Evolutionary conservation across 2,113 vertebrate species (phyloP), one percentile per base, ranked within the genome.

Genomic region (Salvelinus fontinalis): DNA sequence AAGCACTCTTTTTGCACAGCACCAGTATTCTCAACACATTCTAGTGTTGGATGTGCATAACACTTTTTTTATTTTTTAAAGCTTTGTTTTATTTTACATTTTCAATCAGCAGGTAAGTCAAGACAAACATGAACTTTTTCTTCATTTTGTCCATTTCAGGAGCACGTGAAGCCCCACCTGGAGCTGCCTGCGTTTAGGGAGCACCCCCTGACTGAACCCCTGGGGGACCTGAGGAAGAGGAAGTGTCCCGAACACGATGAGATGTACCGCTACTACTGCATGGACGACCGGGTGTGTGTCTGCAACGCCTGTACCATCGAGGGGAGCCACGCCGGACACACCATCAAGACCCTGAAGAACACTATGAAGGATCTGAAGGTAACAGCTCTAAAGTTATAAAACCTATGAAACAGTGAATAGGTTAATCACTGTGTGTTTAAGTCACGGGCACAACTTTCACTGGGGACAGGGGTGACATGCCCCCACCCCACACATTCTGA

Each of bases 261-360:
- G 84, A 81, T 91, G 29, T 92, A 87, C 72, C 85, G 87, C 79
- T 93, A 93, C 78, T 95, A 90, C 83, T 94, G 93, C 79, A 70
- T 90, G 81, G 86, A 93, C 0, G 90, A 93, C 71, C 83, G 87
- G 39, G 73, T 82, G 66, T 91, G 87, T 6, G 87, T 94, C 67
- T 95, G 94, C 77, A 91, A 89, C 16, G 88, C 88, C 70, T 95
- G 94, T 85, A 91, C 86, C 69, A 89, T 93, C 0, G 89, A 93
- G 65, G 93, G 92, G 75, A 81, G 78, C 20, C 93, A 93, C 87
- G 54, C 64, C 0, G 89, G 89, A 48, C 93, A 94, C 86, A 81
- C 81, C 0, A 87, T 94, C 80, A 92, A 91, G 87, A 94, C 91
- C 3, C 81, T 94, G 70, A 92, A 87, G 49, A 92, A 91, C 79